Conservation (phyloP, 2,888 invertebrate species). For the Liodrosophila aerea region DNA sequence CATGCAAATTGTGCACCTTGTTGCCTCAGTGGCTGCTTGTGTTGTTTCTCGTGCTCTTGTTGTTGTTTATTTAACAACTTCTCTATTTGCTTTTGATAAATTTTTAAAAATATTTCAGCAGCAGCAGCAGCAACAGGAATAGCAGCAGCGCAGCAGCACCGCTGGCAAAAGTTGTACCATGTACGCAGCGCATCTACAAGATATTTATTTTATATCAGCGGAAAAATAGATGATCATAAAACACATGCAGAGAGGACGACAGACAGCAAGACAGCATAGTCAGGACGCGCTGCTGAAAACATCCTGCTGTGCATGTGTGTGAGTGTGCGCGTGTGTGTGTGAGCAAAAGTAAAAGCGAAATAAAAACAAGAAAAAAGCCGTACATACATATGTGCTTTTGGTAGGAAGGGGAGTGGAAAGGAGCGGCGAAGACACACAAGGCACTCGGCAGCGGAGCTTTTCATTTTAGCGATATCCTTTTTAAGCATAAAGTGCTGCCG, state of each 20-base stretch:
- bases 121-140: constrained; percentile 11
- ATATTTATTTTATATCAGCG: constrained; percentile 78
- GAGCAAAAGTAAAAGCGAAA: constrained; percentile 67
- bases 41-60: constrained; percentile 24
- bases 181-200: constrained; percentile 71
- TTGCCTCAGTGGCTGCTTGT: constrained; percentile 22
- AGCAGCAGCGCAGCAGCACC: constrained; percentile 18
- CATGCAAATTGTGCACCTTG: constrained; percentile 68
- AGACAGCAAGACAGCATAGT: constrained; percentile 5
- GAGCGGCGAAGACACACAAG: no score
- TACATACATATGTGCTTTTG: constrained; percentile 26
- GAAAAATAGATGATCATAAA: constrained; percentile 77
- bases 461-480: constrained; percentile 80
- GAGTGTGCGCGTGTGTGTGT: constrained; percentile 28
- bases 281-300: constrained; percentile 45
- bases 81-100: constrained; percentile 76
- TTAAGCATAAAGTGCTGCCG: constrained; percentile 80
- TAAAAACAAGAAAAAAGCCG: constrained; percentile 41
- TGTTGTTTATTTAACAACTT: constrained; percentile 60
- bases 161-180: constrained; percentile 27
- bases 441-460: constrained; percentile 69
- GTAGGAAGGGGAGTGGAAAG: no score
- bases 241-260: constrained; percentile 64
- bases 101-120: constrained; percentile 75
- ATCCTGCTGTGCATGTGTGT: constrained; percentile 58